Base-by-base conservation (phyloP, 1,140 invertebrate genomes). In the Aphidius ervi region DNA sequence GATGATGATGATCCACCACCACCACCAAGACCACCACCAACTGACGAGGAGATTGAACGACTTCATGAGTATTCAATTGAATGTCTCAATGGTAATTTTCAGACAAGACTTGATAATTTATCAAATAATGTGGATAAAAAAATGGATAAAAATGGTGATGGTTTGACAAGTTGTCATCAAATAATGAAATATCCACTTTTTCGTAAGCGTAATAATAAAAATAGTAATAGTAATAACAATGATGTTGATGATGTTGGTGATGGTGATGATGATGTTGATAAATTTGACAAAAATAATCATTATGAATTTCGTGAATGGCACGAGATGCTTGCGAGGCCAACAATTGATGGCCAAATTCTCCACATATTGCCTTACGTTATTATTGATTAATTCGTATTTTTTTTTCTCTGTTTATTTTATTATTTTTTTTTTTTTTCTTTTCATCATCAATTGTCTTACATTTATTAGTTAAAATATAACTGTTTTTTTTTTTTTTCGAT, bases 311-410 rank as follows among this genome's bases (percentile, higher is more conserved):
- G 86, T 63, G 88, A 92, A 79, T 95, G 91, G 90, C 87, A 92
- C 75, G 87, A 94, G 79, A 87, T 86, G 76, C 82, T 86, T 64
- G 84, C 85, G 65, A 84, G 79, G 78, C 82, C 82, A 75, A 87
- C 85, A 68, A 88, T 83, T 70, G 83, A 84, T 77, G 87, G 82
- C 71, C 88, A 92, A 76, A 82, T 84, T 69, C 83, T 94, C 77
- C 86, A 88, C 80, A 89, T 94, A 84, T 85, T 95, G 86, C 93
- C 93, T 82, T 96, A 96, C 83, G 91, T 93, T 81, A 87, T 94
- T 74, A 90, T 93, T 81, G 91, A 94, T 85, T 94, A 85, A 75
- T 77, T 64, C 64, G 59, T 59, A 66, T 65, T 67, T 68, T 64
- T 64, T 67, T 65, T 59, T 66, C 47, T 52, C 58, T 16, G 10